Conservation (phyloP, 2,888 invertebrate species). For the Nezara viridula region DNA sequence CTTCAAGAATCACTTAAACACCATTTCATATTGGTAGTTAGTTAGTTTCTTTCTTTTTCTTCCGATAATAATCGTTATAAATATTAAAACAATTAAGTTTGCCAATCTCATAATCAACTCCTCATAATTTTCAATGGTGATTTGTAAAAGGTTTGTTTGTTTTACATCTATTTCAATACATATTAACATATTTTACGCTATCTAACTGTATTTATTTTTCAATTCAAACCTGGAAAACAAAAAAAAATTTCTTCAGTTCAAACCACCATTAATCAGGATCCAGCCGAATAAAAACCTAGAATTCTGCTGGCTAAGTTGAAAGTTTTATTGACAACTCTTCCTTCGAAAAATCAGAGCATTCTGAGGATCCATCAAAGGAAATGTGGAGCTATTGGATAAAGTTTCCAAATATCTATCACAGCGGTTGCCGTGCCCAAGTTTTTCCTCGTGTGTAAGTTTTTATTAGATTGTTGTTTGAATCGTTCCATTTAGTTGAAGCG, state of each 20-base stretch:
- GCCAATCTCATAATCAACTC: too few relatives aligned
- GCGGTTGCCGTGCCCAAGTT: neutral
- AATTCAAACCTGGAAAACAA: too few relatives aligned
- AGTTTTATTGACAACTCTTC: neutral
- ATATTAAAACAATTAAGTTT: too few relatives aligned
- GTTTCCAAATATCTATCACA: constrained; percentile 12
- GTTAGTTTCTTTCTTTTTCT: too few relatives aligned
- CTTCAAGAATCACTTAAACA: too few relatives aligned
- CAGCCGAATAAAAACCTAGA: neutral
- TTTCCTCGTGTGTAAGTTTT: neutral
- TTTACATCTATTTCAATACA: too few relatives aligned
- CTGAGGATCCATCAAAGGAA: neutral
- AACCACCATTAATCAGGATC: neutral
- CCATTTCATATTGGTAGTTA: too few relatives aligned
- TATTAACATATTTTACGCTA: too few relatives aligned
- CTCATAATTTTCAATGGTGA: too few relatives aligned
- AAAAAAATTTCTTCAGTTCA: neutral
- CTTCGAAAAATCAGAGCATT: neutral
- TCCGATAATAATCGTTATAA: too few relatives aligned
- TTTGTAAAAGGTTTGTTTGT: too few relatives aligned
- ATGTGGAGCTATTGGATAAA: constrained; percentile 11
- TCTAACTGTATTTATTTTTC: too few relatives aligned
- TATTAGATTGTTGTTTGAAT: constrained; percentile 37
- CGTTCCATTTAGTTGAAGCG: neutral
- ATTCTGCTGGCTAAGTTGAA: neutral